A percentile compares a stretch with the other conserved stretches of the same genome.
Evolutionary conservation across 2,797 vertebrate genomes (phyloP).

Genomic region (Rhynchotus rufescens): DNA sequence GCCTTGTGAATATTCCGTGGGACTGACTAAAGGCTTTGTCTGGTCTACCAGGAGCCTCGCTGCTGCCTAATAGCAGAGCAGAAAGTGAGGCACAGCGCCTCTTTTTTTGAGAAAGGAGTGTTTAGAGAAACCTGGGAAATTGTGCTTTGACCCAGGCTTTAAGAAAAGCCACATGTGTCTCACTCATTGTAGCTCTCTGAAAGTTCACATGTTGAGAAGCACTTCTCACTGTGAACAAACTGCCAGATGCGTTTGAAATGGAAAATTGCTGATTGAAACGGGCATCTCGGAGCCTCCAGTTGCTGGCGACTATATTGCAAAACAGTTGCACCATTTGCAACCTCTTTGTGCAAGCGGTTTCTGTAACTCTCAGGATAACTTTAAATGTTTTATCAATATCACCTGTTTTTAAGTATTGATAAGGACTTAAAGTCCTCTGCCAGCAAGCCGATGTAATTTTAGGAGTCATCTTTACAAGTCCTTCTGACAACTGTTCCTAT

Average conservation of each 20-base stretch:
- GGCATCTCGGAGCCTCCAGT: constrained; percentile 23
- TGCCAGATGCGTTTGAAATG: constrained; percentile 35
- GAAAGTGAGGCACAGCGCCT: constrained; percentile 1
- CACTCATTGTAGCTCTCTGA: neutral
- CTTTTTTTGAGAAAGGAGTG: neutral
- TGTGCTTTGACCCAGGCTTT: neutral
- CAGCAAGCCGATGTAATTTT: neutral
- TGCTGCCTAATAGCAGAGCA: constrained; percentile 6
- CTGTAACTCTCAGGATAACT: neutral
- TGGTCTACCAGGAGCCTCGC: constrained; percentile 26
- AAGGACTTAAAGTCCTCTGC: neutral
- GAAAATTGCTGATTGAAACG: constrained; percentile 38
- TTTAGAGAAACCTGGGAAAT: constrained; percentile 32
- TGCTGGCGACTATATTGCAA: neutral
- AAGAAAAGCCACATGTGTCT: constrained; percentile 15
- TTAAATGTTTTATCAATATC: constrained; percentile 34
- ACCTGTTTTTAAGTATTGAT: neutral
- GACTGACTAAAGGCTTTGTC: constrained; percentile 39
- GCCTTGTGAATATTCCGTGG: constrained; percentile 33
- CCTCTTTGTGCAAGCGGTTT: constrained; percentile 15
- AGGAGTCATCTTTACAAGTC: constrained; percentile 25
- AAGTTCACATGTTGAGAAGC: neutral
- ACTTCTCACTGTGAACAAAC: neutral
- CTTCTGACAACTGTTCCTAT: constrained; percentile 53
- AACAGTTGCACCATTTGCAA: constrained; percentile 5